phyloP scores from a whole-genome alignment of 2,113 vertebrate species.

The Holacanthus passer region DNA sequence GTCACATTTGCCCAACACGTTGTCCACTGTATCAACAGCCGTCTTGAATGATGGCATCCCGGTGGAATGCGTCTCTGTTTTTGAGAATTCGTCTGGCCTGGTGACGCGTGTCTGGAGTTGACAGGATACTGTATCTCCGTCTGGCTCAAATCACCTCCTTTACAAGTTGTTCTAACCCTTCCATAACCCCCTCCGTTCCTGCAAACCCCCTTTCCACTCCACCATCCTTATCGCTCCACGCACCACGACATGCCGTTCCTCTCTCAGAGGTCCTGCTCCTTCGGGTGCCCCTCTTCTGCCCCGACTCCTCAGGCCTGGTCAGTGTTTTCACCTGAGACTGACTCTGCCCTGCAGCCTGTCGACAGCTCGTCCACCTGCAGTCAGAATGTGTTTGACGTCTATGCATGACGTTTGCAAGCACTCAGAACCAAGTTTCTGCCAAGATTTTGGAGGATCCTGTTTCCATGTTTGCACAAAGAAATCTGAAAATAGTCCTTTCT shows the following conservation, averaged over 20 bases:
- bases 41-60: conserved; percentile 37
- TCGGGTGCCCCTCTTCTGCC: conserved; percentile 4
- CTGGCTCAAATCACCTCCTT: conserved; percentile 59
- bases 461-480: neutral
- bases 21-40: neutral
- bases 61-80: conserved; percentile 62
- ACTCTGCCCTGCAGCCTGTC: conserved; percentile 34
- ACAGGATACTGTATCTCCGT: conserved; percentile 62
- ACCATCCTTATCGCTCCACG: conserved; percentile 39
- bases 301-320: conserved; percentile 42
- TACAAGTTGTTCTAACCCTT: conserved; percentile 50
- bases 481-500: too few relatives aligned
- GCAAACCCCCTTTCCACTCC: neutral
- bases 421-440: neutral
- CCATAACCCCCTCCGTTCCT: conserved; percentile 1
- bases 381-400: conserved; percentile 36
- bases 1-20: conserved; percentile 27
- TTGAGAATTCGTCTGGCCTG: conserved; percentile 43
- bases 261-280: conserved; percentile 23
- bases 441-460: neutral
- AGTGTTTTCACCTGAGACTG: conserved; percentile 64
- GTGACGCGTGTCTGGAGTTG: conserved; percentile 48
- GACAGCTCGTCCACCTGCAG: conserved; percentile 74
- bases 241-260: conserved; percentile 24
- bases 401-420: neutral